These are phyloP conservation scores for Pollimyrus isidori DNA, from an alignment of 2,113 vertebrate species.

Conservation along the genomic window DNA sequence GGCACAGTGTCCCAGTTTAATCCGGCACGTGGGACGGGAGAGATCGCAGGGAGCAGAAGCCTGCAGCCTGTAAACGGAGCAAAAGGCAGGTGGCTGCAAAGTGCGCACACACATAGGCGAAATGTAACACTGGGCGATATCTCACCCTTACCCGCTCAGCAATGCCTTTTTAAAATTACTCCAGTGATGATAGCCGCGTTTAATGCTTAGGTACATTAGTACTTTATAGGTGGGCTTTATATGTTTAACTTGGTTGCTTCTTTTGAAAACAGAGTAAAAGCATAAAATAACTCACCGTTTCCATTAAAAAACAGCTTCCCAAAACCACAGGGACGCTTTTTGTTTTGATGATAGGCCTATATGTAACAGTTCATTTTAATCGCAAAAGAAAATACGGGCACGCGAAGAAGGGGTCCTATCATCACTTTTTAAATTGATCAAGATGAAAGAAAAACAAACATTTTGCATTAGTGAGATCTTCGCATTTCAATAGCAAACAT, in stretches of 20 bases:
- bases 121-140: not conserved
- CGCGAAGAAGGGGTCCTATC: not conserved
- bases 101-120: constrained; percentile 7
- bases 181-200: not conserved
- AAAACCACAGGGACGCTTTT: not conserved
- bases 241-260: not conserved
- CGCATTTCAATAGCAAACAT: not conserved
- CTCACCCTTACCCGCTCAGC: not conserved
- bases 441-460: not conserved
- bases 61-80: constrained; percentile 30
- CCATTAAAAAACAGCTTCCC: not conserved
- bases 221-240: not conserved
- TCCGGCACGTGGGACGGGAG: not conserved
- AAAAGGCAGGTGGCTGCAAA: constrained; percentile 35
- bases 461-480: not conserved
- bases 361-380: not conserved
- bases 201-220: not conserved
- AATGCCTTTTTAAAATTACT: not conserved
- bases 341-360: not conserved
- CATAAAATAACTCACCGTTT: not conserved
- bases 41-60: constrained; percentile 7
- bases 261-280: not conserved
- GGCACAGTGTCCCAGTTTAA: not conserved
- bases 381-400: not conserved
- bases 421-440: not conserved